Evolutionary conservation across 2,888 invertebrate species (phyloP).

Genomic region (Melanophora roralis): DNA sequence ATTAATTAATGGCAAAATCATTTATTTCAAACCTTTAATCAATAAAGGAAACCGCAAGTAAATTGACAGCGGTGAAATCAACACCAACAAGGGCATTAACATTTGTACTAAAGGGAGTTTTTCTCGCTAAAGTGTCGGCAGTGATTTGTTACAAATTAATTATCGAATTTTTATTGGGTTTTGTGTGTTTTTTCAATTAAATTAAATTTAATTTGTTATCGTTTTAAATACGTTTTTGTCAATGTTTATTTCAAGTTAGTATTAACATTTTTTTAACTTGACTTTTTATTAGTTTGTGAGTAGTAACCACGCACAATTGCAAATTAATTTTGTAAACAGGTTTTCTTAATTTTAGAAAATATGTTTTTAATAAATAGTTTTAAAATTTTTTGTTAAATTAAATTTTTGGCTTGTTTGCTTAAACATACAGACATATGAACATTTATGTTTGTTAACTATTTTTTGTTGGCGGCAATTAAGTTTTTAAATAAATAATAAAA

Average conservation of each 20-base stretch:
- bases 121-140: conserved; percentile 20
- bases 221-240: too few species aligned
- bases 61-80: conserved; percentile 11
- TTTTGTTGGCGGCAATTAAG: conserved; percentile 23
- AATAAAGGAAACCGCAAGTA: background rate
- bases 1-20: too few species aligned
- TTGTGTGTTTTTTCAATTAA: background rate
- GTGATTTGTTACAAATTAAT: conserved; percentile 34
- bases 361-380: conserved; percentile 11
- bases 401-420: background rate
- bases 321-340: background rate
- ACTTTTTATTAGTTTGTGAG: background rate
- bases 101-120: background rate
- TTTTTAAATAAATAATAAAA: conserved; percentile 14
- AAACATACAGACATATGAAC: too few species aligned
- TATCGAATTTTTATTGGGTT: conserved; percentile 37
- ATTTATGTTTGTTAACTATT: background rate
- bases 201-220: too few species aligned
- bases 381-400: conserved; percentile 10
- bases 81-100: background rate
- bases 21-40: background rate
- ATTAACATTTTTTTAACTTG: background rate
- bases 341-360: background rate
- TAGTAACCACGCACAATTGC: background rate
- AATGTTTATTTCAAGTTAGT: too few species aligned